Evolutionary conservation across 2,797 vertebrate genomes (phyloP), one percentile per base, ranked within the genome.

Genomic region (Garrulus glandarius): DNA sequence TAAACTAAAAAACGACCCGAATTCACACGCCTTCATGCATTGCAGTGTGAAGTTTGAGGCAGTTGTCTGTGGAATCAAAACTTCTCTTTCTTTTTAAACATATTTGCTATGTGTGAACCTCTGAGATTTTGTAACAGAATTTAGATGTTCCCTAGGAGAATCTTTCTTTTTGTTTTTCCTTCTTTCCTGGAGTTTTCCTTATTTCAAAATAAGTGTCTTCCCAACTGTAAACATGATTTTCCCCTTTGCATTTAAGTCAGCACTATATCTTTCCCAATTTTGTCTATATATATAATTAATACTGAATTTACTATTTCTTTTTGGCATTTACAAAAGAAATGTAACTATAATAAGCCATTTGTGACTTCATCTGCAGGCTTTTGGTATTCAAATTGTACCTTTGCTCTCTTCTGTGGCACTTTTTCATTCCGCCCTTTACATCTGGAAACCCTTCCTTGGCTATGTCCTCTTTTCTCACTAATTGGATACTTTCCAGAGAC

Each of bases 361-460:
- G n/a, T 89, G 46, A 67, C 52, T 93, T 96, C 60, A 77, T 57
- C 78, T 85, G 64, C 8, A 75, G 83, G 44, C 15, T 69, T 89
- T 89, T 75, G 88, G 24, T 77, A 92, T 74, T 94, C 47, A 94
- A 61, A 94, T 89, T 81, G 20, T 87, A 30, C 43, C 69, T 90
- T 65, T 8, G 0, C 53, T 90, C 57, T 92, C 76, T 53, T 92
- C 68, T 50, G 27, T 65, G 46, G 22, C 65, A 89, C 46, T 72
- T 90, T 59, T 84, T 93, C 75, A 65, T 86, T 88, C 34, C 1
- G 1, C 36, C 36, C 44, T 84, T 92, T 91, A 92, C 68, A 91
- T 85, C 81, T 87, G 78, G 71, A 95, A 93, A 75, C 23, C 8
- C 16, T 77, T 89, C 43, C 43, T 91, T 91, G n/a, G 36, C 46